Percentiles rank a stretch among this genome's conserved stretches.
phyloP scores from a whole-genome alignment of 2,797 vertebrate genomes.

The Sebastes aleutianus region DNA sequence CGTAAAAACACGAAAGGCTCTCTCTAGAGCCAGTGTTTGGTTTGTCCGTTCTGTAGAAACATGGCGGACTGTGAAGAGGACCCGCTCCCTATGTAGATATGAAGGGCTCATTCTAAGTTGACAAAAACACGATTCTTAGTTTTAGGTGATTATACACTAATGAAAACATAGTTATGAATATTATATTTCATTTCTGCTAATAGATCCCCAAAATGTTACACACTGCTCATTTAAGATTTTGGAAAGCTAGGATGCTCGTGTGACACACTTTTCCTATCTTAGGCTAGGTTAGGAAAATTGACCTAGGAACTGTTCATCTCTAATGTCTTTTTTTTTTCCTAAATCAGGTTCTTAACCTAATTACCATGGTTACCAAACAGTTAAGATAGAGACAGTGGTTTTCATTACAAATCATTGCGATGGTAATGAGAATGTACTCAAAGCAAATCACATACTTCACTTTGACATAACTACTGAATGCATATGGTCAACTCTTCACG shows the following conservation, averaged over 20 bases:
- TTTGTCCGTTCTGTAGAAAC: too few relatives aligned
- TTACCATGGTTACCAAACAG: not conserved
- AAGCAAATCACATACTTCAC: constrained; percentile 29
- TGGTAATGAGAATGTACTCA: not conserved
- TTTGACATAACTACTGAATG: constrained; percentile 26
- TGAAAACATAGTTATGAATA: not conserved
- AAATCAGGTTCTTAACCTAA: not conserved
- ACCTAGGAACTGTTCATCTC: too few relatives aligned
- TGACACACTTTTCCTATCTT: not conserved
- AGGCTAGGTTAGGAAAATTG: too few relatives aligned
- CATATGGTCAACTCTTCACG: constrained; percentile 21
- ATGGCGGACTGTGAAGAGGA: too few relatives aligned
- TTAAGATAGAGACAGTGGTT: not conserved
- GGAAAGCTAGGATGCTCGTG: not conserved
- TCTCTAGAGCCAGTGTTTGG: too few relatives aligned
- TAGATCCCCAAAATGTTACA: not conserved
- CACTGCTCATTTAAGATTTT: not conserved
- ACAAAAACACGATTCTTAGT: fast-evolving
- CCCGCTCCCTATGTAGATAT: too few relatives aligned
- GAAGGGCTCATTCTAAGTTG: too few relatives aligned
- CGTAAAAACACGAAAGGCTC: too few relatives aligned
- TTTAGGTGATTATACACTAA: too few relatives aligned
- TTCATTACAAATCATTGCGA: constrained; percentile 2
- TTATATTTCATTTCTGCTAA: not conserved
- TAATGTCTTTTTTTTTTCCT: not conserved